Conservation (phyloP, 2,888 invertebrate species). For the Deroplatys truncata region DNA sequence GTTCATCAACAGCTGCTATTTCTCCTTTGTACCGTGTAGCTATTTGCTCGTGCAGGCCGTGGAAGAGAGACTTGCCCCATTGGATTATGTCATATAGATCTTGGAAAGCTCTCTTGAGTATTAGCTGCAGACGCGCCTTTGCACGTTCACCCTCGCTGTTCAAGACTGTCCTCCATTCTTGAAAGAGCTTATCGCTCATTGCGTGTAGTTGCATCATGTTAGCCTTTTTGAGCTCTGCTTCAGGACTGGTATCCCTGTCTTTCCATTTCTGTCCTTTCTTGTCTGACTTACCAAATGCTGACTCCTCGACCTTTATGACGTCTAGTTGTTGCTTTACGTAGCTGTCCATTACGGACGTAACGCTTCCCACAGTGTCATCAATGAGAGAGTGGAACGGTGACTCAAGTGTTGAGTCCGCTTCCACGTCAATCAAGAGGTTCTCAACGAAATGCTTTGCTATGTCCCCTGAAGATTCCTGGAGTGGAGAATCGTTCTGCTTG, state of each 20-base stretch:
- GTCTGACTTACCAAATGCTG: not conserved
- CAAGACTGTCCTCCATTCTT: slow-evolving; percentile 56
- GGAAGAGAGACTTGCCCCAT: slow-evolving; percentile 50
- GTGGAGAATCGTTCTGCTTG: not conserved
- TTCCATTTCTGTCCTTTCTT: slow-evolving; percentile 14
- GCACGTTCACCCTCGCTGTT: slow-evolving; percentile 55
- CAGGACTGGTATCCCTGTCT: not conserved
- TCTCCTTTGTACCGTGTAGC: slow-evolving; percentile 46
- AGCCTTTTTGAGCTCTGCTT: slow-evolving; percentile 34
- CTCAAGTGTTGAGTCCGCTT: not conserved
- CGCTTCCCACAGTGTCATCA: not conserved
- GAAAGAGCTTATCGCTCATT: slow-evolving; percentile 39
- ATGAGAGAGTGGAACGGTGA: not conserved
- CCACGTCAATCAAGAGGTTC: not conserved
- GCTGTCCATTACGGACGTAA: not conserved
- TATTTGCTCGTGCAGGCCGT: slow-evolving; percentile 50
- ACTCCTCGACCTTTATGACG: not conserved
- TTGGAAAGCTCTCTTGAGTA: slow-evolving; percentile 43
- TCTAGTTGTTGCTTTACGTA: not conserved
- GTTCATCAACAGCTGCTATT: slow-evolving; percentile 40
- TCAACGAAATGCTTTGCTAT: not conserved
- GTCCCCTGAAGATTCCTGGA: not conserved
- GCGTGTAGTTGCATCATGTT: not conserved
- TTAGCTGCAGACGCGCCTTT: slow-evolving; percentile 44
- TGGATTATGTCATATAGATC: slow-evolving; percentile 49